Base-by-base conservation (phyloP, 92 coral and sea anemone species). In the Phenganax stokvisi region DNA sequence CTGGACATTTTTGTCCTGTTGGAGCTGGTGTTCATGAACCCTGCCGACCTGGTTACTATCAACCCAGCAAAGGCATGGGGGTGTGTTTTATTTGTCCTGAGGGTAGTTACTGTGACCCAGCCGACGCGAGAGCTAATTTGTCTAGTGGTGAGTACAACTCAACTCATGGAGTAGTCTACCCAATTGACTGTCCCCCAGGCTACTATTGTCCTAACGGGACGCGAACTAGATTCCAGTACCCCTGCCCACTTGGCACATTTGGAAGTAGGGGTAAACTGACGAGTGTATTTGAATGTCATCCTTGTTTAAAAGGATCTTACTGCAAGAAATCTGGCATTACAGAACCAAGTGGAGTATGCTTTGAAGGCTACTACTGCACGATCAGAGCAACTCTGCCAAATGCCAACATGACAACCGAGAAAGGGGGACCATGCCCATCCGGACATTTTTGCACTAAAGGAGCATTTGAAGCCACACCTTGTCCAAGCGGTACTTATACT, bases 31-130 rank as follows among this genome's bases (percentile, higher is more conserved):
- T 78, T 62, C 99, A 96, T 64, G 71, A 88, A 54, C 99, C 99
- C 7, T 96, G 99, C 59, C 90, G 89, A 10, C 91, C 97, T 27
- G 99, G 99, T 60, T 82, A 81, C 16, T 96, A 96, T 73, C 99
- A 96, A 75, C 99, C 99, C 0, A 87, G 89, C 80, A 65, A 85
- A 29, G 47, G 91, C 70, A 85, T 88, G 75, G 89, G 90, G 0
- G 72, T 71, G 12, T 96, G 99, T 58, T 76, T 87, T 57, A 77
- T 51, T 10, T 96, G 99, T 63, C 99, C 99, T 16, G 92, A 89
- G 12, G 99, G 99, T 57, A 96, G 97, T 66, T 96, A 92, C 74
- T 96, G 99, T 77, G 99, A 96, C 73, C 99, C 99, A 15, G 91
- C 92, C 62, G 97, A 96, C 74, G 96, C 99, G 0, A 85, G 91